Evolutionary conservation across 2,797 vertebrate genomes (phyloP).

Genomic region (Amphiprion clarkii): DNA sequence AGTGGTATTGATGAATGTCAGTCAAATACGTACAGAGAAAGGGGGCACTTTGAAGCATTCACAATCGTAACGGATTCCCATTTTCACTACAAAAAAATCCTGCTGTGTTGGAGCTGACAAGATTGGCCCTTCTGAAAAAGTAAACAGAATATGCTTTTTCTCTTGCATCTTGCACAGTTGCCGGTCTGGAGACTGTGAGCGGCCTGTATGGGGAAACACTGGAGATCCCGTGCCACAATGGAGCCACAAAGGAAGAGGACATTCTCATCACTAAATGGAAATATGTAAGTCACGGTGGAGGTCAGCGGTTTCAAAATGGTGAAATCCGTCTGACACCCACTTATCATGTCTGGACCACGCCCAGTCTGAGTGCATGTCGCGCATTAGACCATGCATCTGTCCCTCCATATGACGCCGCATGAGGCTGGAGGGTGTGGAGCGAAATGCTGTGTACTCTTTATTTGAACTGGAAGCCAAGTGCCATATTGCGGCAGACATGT

Average conservation of each 20-base stretch:
- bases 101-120: constrained; percentile 44
- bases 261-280: constrained; percentile 82
- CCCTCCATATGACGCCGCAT: constrained; percentile 47
- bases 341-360: constrained; percentile 71
- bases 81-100: constrained; percentile 33
- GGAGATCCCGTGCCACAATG: constrained; percentile 80
- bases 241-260: constrained; percentile 38
- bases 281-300: constrained; percentile 82
- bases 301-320: constrained; percentile 68
- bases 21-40: constrained; percentile 29
- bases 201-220: constrained; percentile 80
- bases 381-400: constrained; percentile 65
- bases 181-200: constrained; percentile 51
- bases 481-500: constrained; percentile 38
- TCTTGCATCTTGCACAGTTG: constrained; percentile 62
- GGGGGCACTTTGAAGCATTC: constrained; percentile 19
- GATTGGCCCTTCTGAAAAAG: constrained; percentile 34
- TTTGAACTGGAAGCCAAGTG: constrained; percentile 27
- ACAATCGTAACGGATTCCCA: constrained; percentile 40
- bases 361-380: constrained; percentile 69
- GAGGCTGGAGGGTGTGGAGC: constrained; percentile 12
- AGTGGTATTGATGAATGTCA: constrained; percentile 45
- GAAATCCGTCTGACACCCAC: constrained; percentile 63
- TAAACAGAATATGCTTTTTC: constrained; percentile 52
- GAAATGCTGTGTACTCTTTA: constrained; percentile 36